A percentile compares a stretch with the other conserved stretches of the same genome.
Evolutionary conservation across 1,140 invertebrate genomes (phyloP).

Genomic region (Alviniconcha marisindica): DNA sequence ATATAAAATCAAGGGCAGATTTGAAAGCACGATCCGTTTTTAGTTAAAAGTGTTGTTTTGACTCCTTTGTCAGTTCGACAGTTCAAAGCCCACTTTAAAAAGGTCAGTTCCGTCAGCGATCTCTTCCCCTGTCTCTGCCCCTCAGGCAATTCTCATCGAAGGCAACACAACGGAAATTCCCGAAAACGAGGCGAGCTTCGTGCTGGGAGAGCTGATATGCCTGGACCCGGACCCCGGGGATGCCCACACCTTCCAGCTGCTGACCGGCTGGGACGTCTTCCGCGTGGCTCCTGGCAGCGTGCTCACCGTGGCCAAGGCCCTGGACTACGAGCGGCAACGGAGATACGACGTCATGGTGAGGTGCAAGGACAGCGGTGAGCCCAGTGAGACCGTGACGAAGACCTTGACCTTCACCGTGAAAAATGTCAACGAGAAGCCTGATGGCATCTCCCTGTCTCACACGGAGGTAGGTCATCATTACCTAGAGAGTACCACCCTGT

Average conservation of each 20-base stretch:
- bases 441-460: constrained; percentile 47
- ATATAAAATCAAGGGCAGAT: too few relatives aligned
- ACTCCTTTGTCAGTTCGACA: too few relatives aligned
- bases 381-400: constrained; percentile 32
- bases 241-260: constrained; percentile 20
- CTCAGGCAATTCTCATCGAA: constrained; percentile 51
- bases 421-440: constrained; percentile 54
- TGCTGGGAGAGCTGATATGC: constrained; percentile 45
- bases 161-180: constrained; percentile 48
- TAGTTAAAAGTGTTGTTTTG: too few relatives aligned
- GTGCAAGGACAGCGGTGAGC: constrained; percentile 47
- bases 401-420: constrained; percentile 46
- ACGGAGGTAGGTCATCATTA: constrained; percentile 57
- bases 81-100: too few relatives aligned
- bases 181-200: constrained; percentile 47
- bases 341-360: constrained; percentile 46
- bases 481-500: too few relatives aligned
- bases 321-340: constrained; percentile 49
- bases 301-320: constrained; percentile 10
- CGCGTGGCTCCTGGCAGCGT: constrained; percentile 23
- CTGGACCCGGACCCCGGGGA: constrained; percentile 20
- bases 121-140: neutral
- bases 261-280: constrained; percentile 49
- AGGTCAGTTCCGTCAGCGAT: neutral
- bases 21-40: too few relatives aligned